Conservation (phyloP, 2,888 invertebrate species). For the Horisme vitalbata region DNA sequence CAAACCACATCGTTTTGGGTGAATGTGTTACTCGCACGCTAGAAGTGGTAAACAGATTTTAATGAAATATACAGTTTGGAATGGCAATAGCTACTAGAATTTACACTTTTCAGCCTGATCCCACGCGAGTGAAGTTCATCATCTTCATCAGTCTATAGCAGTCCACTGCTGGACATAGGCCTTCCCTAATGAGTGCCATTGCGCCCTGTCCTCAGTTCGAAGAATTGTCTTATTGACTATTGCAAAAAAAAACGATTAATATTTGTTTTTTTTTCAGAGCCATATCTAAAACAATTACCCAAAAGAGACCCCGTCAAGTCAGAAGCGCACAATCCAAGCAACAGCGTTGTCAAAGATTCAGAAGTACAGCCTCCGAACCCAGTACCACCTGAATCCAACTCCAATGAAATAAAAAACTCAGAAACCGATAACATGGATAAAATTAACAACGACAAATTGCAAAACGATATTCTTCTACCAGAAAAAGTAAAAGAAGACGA, state of each 20-base stretch:
- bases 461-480: conserved; percentile 27
- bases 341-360: conserved; percentile 59
- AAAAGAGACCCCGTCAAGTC: conserved; percentile 38
- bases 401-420: conserved; percentile 58
- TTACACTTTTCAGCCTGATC: too few relatives aligned
- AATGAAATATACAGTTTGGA: too few relatives aligned
- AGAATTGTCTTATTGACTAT: conserved; percentile 10
- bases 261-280: conserved; percentile 40
- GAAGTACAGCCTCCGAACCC: conserved; percentile 75
- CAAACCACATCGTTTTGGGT: too few relatives aligned
- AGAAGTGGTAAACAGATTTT: too few relatives aligned
- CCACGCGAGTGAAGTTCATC: too few relatives aligned
- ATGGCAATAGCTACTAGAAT: too few relatives aligned
- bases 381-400: conserved; percentile 67
- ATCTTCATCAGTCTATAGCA: too few relatives aligned
- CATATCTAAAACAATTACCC: conserved; percentile 42
- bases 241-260: too few relatives aligned
- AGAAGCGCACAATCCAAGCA: conserved; percentile 32
- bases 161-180: too few relatives aligned
- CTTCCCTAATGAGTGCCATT: too few relatives aligned
- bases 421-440: conserved; percentile 41
- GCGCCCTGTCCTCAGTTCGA: too few relatives aligned
- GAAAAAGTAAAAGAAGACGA: conserved; percentile 42
- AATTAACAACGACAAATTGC: conserved; percentile 19
- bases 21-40: too few relatives aligned